Conservation (phyloP, 2,888 invertebrate genomes). For the Nesidiocoris tenuis region DNA sequence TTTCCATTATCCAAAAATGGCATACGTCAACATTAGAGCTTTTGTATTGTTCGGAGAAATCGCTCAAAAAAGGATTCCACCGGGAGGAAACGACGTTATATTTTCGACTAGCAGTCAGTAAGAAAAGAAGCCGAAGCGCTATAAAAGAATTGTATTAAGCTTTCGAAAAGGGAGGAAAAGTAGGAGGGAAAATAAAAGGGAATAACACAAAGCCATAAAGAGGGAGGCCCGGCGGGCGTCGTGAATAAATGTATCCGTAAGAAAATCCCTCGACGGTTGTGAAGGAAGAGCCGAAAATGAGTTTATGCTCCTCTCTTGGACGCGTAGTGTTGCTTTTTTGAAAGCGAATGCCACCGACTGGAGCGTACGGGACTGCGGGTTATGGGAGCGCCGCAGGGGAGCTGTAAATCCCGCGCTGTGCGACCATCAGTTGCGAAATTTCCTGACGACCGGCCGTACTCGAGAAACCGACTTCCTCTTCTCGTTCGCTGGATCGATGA, state of each 20-base stretch:
- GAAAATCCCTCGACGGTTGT: conserved; percentile 42
- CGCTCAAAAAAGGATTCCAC: no score
- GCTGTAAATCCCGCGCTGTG: conserved; percentile 24
- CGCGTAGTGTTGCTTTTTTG: neutral
- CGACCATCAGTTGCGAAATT: conserved; percentile 1
- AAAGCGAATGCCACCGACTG: neutral
- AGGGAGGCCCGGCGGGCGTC: conserved; percentile 11
- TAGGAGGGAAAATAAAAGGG: neutral
- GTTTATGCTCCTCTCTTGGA: conserved; percentile 23
- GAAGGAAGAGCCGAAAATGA: conserved; percentile 27
- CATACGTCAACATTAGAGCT: no score
- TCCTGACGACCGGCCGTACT: neutral
- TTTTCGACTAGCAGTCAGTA: neutral
- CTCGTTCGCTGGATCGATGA: no score
- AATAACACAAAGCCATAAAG: conserved; percentile 14
- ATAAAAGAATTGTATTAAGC: conserved; percentile 42
- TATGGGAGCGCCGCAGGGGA: conserved; percentile 17
- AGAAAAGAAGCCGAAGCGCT: conserved; percentile 7
- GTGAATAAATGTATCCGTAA: conserved; percentile 38
- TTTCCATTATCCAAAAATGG: no score
- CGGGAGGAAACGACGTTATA: conserved; percentile 2
- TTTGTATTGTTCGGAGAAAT: no score
- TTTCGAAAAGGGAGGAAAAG: conserved; percentile 19
- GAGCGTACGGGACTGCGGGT: conserved; percentile 3
- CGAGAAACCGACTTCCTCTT: no score